These are phyloP conservation scores for Limnephilus lunatus DNA, from an alignment of 2,888 invertebrate genomes.

Conservation along the genomic window DNA sequence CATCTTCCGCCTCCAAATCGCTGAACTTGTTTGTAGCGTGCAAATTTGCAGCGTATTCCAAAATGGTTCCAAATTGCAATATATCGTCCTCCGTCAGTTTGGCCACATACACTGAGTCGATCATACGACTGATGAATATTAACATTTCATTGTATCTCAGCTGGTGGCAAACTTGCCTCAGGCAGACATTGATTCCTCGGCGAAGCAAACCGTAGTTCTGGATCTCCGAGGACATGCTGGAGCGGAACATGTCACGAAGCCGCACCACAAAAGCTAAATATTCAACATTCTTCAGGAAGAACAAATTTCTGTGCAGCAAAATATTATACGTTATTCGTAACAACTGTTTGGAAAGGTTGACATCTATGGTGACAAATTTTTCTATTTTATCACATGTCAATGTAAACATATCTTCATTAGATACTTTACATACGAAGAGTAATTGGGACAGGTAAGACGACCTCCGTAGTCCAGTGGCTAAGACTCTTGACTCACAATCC, in stretches of 20 bases:
- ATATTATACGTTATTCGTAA: constrained; percentile 27
- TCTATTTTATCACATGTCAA: constrained; percentile 40
- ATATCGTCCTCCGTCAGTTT: constrained; percentile 72
- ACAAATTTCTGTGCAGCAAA: constrained; percentile 73
- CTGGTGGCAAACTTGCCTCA: constrained; percentile 76
- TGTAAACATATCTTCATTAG: constrained; percentile 35
- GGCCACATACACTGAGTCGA: constrained; percentile 75
- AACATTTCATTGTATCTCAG: constrained; percentile 74
- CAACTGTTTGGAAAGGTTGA: constrained; percentile 32
- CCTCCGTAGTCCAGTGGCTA: no score
- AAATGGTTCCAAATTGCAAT: constrained; percentile 75
- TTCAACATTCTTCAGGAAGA: constrained; percentile 72
- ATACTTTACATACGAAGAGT: background rate
- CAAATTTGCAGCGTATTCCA: constrained; percentile 76
- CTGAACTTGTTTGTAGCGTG: constrained; percentile 72
- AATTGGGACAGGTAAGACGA: constrained; percentile 38
- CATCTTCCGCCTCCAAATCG: constrained; percentile 73
- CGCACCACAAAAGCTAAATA: constrained; percentile 72
- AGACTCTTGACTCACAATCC: no score
- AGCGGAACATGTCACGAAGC: constrained; percentile 75
- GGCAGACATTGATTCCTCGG: constrained; percentile 77
- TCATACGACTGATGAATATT: constrained; percentile 74
- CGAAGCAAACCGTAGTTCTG: constrained; percentile 71
- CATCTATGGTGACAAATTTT: background rate
- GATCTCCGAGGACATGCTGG: constrained; percentile 70